Evolutionary conservation across 1,140 invertebrate genomes (phyloP).

Genomic region (Glomeris maerens): DNA sequence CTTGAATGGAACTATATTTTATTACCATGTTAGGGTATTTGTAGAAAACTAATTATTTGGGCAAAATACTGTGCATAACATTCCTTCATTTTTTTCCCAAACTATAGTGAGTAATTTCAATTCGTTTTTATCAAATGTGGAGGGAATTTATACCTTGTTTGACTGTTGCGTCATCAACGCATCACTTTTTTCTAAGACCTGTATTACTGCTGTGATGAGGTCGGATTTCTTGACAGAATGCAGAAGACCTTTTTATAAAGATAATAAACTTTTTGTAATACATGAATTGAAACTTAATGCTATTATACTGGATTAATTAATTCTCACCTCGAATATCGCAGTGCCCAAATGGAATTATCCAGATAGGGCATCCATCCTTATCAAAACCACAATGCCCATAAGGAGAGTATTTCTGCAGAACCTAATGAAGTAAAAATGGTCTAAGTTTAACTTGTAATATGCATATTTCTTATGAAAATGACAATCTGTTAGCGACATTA

Average conservation of each 20-base stretch:
- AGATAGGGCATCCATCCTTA: slow-evolving; percentile 62
- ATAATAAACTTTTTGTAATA: neutral
- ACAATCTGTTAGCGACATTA: neutral
- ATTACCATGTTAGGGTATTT: too few relatives aligned
- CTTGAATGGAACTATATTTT: neutral
- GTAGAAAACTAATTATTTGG: too few relatives aligned
- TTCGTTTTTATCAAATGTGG: too few relatives aligned
- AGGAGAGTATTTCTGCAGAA: slow-evolving; percentile 51
- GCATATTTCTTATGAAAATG: slow-evolving; percentile 1
- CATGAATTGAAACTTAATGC: slow-evolving; percentile 10
- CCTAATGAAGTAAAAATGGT: slow-evolving; percentile 9
- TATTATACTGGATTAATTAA: neutral
- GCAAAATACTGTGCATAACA: neutral
- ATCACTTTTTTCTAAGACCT: neutral
- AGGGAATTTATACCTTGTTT: neutral
- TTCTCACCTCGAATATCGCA: slow-evolving; percentile 28
- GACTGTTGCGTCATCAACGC: slow-evolving; percentile 3
- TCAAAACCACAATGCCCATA: slow-evolving; percentile 61
- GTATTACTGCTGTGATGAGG: slow-evolving; percentile 39
- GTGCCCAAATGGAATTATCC: slow-evolving; percentile 28
- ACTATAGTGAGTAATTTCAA: too few relatives aligned
- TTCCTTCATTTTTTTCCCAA: too few relatives aligned
- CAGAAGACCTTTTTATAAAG: slow-evolving; percentile 43
- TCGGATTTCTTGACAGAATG: slow-evolving; percentile 57
- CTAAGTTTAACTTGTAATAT: neutral